Percentiles rank a stretch among this genome's conserved stretches.
Evolutionary conservation across 2,797 vertebrate species (phyloP).

Genomic region (Emydoidea blandingii): DNA sequence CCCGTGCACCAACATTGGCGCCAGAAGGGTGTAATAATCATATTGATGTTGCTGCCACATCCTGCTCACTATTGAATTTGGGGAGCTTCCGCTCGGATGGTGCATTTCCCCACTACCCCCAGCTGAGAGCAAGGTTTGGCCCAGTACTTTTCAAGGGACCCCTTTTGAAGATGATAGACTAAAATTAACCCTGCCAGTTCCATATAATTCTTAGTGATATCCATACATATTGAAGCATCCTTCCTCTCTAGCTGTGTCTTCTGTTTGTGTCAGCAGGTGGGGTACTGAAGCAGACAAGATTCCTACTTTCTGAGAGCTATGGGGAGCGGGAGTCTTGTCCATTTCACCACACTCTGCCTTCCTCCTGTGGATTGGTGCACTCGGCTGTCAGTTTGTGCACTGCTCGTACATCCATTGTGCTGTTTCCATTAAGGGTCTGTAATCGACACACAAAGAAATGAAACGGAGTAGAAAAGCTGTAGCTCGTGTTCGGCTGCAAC

Average conservation of each 20-base stretch:
- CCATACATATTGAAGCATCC: background rate
- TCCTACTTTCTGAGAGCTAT: background rate
- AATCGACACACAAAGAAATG: background rate
- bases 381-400: background rate
- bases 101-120: conserved; percentile 45
- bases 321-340: background rate
- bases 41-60: conserved; percentile 52
- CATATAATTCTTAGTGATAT: conserved; percentile 20
- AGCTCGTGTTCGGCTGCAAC: background rate
- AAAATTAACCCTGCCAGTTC: conserved; percentile 8
- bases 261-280: background rate
- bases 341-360: background rate
- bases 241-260: background rate
- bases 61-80: conserved; percentile 35
- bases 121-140: conserved; percentile 31
- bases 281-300: background rate
- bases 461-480: background rate
- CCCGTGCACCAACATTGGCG: too few relatives aligned
- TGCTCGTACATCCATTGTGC: background rate
- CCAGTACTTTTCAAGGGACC: background rate
- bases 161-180: conserved; percentile 23
- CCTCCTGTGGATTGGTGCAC: background rate
- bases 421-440: background rate
- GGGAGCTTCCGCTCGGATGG: background rate
- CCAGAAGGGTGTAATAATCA: too few relatives aligned